These are phyloP conservation scores for Rhyacophila evoluta DNA, from an alignment of 2,888 invertebrate genomes.

Conservation along the genomic window DNA sequence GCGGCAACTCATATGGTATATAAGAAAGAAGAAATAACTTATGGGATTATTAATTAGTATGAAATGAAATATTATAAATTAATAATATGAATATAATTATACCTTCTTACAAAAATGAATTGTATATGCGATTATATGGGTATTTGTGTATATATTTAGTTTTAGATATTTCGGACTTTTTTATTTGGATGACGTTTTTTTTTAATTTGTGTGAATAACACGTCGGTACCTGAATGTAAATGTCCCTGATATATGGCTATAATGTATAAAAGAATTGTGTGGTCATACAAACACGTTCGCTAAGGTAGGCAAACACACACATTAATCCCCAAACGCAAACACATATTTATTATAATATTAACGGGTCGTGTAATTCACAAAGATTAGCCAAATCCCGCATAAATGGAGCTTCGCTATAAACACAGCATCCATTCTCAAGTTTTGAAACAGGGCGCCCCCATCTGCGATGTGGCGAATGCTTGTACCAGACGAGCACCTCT, in stretches of 20 bases:
- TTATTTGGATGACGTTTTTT: too few relatives aligned
- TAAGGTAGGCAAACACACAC: neutral
- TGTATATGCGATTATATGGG: too few relatives aligned
- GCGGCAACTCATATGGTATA: too few relatives aligned
- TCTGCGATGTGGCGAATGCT: constrained; percentile 12
- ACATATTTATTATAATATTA: constrained; percentile 42
- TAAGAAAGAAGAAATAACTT: too few relatives aligned
- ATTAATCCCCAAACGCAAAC: constrained; percentile 13
- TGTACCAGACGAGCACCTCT: neutral
- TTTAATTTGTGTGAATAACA: too few relatives aligned
- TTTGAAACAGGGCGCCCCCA: constrained; percentile 36
- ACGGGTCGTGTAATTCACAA: constrained; percentile 50
- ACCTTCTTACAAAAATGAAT: too few relatives aligned
- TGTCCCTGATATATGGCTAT: neutral
- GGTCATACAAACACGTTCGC: neutral
- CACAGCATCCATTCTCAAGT: constrained; percentile 50
- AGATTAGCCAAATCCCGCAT: constrained; percentile 52
- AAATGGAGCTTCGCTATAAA: constrained; percentile 51
- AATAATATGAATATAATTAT: too few relatives aligned
- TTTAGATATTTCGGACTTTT: too few relatives aligned
- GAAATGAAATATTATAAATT: too few relatives aligned
- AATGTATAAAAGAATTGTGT: neutral
- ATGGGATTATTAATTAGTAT: too few relatives aligned
- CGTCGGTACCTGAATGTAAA: neutral
- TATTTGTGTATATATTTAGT: too few relatives aligned